These are phyloP conservation scores for Mastigias papua DNA, from an alignment of 30 jellyfish, hydroid and myxozoan species.

Conservation along the genomic window DNA sequence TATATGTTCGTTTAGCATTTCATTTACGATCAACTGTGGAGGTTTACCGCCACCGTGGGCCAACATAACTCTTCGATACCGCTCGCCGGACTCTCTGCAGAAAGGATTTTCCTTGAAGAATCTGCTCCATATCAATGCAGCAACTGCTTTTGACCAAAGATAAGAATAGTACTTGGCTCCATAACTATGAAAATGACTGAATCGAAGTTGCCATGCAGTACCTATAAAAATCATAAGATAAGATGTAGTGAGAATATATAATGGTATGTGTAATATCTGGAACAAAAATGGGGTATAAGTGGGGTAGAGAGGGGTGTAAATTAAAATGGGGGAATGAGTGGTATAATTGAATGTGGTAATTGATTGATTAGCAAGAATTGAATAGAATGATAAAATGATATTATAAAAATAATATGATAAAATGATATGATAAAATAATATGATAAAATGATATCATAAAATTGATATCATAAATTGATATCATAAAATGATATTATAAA, in stretches of 20 bases:
- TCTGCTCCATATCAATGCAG: constrained; percentile 87
- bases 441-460: too few species aligned
- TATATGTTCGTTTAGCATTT: constrained; percentile 80
- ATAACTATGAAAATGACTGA: constrained; percentile 92
- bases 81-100: constrained; percentile 87
- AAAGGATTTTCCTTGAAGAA: constrained; percentile 91
- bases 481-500: too few species aligned
- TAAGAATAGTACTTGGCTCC: constrained; percentile 96
- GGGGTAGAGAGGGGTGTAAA: too few species aligned
- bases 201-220: constrained; percentile 97
- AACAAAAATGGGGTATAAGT: too few species aligned
- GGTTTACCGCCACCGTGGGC: constrained; percentile 97
- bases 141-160: constrained; percentile 95
- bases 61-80: constrained; percentile 81
- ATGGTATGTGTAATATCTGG: too few species aligned
- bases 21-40: constrained; percentile 77
- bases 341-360: too few species aligned
- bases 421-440: too few species aligned
- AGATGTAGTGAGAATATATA: not conserved
- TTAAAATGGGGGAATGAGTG: too few species aligned
- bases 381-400: not conserved
- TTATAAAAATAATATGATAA: too few species aligned
- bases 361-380: not conserved
- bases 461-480: too few species aligned
- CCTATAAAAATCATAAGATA: constrained; percentile 37